Evolutionary conservation across 1,140 invertebrate species (phyloP), one percentile per base, ranked within the genome.

Genomic region (Apis florea): DNA sequence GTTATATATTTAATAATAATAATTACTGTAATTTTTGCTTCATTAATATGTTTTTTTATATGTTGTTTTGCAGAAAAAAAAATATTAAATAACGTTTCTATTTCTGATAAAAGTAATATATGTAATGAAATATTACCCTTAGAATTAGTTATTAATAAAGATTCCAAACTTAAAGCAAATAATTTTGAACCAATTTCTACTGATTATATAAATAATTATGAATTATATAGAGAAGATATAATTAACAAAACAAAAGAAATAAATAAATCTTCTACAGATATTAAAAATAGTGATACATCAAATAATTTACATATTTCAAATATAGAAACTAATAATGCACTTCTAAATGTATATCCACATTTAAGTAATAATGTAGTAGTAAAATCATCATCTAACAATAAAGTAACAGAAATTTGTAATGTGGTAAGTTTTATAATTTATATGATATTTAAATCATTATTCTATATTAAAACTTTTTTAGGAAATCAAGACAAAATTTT

Each of bases 101-200:
- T 12, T 15, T 72, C 74, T 47, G 17, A 53, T n/a, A 70, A 53
- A 63, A 69, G 6, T 47, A 74, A 63, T 24, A 24, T 51, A n/a
- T 17, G 47, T 15, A 67, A 24, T 13, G 82, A 89, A 19, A 64
- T 85, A 21, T 63, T 86, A 56, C 90, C 90, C 10, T 73, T 91
- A 26, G 85, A 91, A 56, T 59, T 91, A 59, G 86, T 90, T 9
- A 86, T 90, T 59, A 85, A 91, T 61, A 91, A 90, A 66, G 61
- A 74, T 82, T 79, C 78, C 21, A 87, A 82, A 24, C 73, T n/a
- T 11, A 87, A 74, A 12, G 12, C 63, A 19, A 81, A n/a, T n/a
- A 17, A 66, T 69, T 53, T 49, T 2, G 72, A 83, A 67, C 49
- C 59, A 6, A 67, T 19, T 61, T 75, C 70, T 24, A 19, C 2